A percentile compares a stretch with the other conserved stretches of the same genome.
Conservation (phyloP, 1,140 invertebrate genomes). For the Diploscapter pachys region DNA sequence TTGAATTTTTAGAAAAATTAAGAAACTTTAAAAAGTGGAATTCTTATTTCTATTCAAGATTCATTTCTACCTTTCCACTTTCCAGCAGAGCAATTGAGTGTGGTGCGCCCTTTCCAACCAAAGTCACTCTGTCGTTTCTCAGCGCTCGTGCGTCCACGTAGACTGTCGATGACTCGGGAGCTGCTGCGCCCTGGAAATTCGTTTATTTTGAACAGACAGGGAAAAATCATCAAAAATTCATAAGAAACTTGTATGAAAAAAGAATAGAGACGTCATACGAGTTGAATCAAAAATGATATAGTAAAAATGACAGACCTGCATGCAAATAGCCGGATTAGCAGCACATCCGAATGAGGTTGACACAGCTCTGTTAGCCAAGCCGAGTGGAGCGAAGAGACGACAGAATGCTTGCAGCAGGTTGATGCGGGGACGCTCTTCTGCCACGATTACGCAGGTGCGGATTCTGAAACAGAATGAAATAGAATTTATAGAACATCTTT, state of each 20-base stretch:
- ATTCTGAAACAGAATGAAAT: conserved; percentile 71
- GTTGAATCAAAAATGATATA: neutral
- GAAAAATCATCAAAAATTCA: no score
- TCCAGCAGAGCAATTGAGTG: conserved; percentile 95
- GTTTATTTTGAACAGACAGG: neutral
- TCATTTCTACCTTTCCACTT: conserved; percentile 71
- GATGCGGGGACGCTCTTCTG: conserved; percentile 93
- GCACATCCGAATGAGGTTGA: conserved; percentile 98
- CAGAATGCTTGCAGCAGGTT: conserved; percentile 91
- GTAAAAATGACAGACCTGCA: conserved; percentile 69
- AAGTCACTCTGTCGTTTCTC: conserved; percentile 86
- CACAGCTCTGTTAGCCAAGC: conserved; percentile 86
- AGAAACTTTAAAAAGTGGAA: no score
- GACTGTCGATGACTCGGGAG: conserved; percentile 92
- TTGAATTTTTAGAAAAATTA: no score
- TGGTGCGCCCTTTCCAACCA: conserved; percentile 78
- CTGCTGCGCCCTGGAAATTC: conserved; percentile 77
- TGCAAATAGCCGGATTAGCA: conserved; percentile 95
- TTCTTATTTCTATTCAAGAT: no score
- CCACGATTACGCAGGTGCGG: conserved; percentile 93
- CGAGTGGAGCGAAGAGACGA: conserved; percentile 90
- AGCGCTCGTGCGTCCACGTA: conserved; percentile 94
- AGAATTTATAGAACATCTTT: conserved; percentile 59
- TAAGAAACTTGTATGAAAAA: no score
- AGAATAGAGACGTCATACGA: no score